phyloP scores from a whole-genome alignment of 2,888 invertebrate genomes.

The Chaetoderma sp. region DNA sequence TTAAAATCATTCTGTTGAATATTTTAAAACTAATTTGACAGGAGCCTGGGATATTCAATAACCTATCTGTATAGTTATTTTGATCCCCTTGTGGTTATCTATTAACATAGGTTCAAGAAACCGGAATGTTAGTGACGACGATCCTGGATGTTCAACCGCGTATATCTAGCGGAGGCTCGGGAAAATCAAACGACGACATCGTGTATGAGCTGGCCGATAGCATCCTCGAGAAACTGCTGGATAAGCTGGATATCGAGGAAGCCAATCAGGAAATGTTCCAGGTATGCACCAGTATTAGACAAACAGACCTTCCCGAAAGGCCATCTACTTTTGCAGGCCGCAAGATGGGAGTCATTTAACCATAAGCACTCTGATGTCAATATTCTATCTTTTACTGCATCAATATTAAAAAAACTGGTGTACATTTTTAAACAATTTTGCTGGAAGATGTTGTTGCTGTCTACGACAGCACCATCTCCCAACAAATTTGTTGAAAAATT shows the following conservation, averaged over 20 bases:
- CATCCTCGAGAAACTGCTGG: constrained; percentile 76
- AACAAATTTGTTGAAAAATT: no score
- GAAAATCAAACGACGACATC: constrained; percentile 82
- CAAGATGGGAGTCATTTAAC: no score
- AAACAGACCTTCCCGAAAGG: not conserved
- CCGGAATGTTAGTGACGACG: constrained; percentile 78
- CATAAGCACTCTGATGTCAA: no score
- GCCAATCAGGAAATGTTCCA: constrained; percentile 75
- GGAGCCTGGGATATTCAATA: not conserved
- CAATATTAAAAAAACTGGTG: no score
- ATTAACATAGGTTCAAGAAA: constrained; percentile 80
- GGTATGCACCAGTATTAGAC: constrained; percentile 29
- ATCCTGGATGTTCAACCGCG: constrained; percentile 86
- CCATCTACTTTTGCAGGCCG: not conserved
- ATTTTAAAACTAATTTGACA: no score
- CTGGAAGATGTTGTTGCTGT: no score
- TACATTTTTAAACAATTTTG: no score
- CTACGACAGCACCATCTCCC: no score
- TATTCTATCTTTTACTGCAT: no score
- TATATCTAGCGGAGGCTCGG: constrained; percentile 72
- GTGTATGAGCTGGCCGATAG: constrained; percentile 81
- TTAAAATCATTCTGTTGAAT: no score
- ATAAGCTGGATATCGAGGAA: constrained; percentile 76
- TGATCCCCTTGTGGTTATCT: no score
- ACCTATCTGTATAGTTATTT: not conserved